These are phyloP conservation scores for Neotoma lepida DNA, from an alignment of 2,113 vertebrate genomes.

Conservation along the genomic window DNA sequence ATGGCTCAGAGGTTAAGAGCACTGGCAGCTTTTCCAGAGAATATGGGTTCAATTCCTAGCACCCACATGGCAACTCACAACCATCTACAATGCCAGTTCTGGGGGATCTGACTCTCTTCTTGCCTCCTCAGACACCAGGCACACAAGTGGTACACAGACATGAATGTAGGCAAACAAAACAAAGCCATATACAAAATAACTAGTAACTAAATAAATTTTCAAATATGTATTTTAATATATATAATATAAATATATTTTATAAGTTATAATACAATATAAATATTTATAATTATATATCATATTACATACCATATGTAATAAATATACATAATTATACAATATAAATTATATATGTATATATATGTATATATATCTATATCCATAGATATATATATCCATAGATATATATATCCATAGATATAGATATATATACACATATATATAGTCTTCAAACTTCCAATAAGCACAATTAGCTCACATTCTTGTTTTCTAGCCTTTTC, in stretches of 20 bases:
- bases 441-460: background rate
- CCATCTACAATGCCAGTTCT: too few species aligned
- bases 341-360: background rate
- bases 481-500: background rate
- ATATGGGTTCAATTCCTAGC: background rate
- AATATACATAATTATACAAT: background rate
- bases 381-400: too few species aligned
- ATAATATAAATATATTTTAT: background rate
- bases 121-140: background rate
- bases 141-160: background rate
- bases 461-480: conserved; percentile 41
- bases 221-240: background rate
- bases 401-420: too few species aligned
- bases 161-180: background rate
- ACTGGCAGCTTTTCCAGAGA: background rate
- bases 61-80: background rate
- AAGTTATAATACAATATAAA: background rate
- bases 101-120: background rate
- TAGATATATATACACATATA: background rate
- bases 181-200: background rate
- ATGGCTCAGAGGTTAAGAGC: accelerated
- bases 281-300: background rate
- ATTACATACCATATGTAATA: background rate
- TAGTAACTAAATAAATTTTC: background rate
- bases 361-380: too few species aligned